phyloP scores from a whole-genome alignment of 1,140 invertebrate genomes.

The Magallana angulata region DNA sequence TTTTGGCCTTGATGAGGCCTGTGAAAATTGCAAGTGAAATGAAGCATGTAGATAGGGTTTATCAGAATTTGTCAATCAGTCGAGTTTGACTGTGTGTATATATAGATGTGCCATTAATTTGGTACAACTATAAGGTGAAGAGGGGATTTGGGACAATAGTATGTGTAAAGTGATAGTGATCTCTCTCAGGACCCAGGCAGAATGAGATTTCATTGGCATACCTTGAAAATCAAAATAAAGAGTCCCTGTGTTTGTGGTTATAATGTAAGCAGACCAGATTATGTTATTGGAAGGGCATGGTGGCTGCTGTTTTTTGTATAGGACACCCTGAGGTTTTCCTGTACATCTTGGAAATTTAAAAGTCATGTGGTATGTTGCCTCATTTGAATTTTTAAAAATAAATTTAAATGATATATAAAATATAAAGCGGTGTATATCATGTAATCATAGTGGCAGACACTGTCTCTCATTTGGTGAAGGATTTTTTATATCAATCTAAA shows the following conservation, averaged over 20 bases:
- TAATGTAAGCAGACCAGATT: neutral
- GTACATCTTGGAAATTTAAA: no score
- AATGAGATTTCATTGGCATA: neutral
- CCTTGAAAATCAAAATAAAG: neutral
- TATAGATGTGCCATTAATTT: neutral
- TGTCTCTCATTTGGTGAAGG: no score
- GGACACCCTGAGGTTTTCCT: no score
- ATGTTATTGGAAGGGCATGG: neutral
- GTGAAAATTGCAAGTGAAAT: neutral
- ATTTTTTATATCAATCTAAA: no score
- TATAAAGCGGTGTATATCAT: no score
- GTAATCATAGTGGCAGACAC: no score
- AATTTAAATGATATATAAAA: no score
- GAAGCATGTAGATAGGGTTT: neutral
- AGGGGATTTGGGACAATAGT: neutral
- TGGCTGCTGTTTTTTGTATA: neutral
- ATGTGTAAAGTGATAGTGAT: neutral
- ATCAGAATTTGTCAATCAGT: slow-evolving; percentile 19
- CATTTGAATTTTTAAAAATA: no score
- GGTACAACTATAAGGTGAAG: neutral
- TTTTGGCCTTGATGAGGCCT: neutral
- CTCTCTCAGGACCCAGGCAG: neutral
- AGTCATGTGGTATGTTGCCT: no score
- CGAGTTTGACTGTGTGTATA: neutral
- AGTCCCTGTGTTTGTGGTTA: neutral